Conservation (phyloP, 2,113 vertebrate genomes). For the Leiothrix lutea region DNA sequence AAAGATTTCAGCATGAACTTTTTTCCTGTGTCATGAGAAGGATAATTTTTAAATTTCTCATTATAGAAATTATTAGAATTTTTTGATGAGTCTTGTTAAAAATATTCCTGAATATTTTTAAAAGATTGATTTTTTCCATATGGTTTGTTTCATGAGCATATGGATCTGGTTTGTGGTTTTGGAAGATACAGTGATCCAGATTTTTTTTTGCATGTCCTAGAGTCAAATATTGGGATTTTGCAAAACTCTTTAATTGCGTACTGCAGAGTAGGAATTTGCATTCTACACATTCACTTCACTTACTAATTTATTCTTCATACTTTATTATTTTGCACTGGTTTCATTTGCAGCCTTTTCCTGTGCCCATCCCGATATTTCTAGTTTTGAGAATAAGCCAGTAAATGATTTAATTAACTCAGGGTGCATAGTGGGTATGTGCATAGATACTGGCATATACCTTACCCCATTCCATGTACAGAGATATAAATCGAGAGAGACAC, state of each 20-base stretch:
- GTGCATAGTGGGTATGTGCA: neutral
- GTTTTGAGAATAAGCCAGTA: neutral
- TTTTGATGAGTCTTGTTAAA: neutral
- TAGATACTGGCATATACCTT: neutral
- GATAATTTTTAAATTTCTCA: neutral
- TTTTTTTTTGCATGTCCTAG: neutral
- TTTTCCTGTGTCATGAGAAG: neutral
- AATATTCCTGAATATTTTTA: constrained; percentile 10
- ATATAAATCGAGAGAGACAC: neutral
- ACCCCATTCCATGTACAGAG: neutral
- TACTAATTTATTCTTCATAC: neutral
- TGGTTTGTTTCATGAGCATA: neutral
- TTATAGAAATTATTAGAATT: neutral
- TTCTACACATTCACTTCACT: neutral
- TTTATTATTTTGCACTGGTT: neutral
- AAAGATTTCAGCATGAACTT: neutral
- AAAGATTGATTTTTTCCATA: neutral
- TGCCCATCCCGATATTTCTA: neutral
- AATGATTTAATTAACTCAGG: neutral
- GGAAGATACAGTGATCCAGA: neutral
- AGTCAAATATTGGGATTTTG: neutral
- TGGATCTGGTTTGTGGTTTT: constrained; percentile 21
- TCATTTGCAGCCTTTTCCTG: neutral
- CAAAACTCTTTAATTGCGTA: neutral
- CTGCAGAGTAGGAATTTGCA: neutral